Percentiles rank a stretch among this genome's conserved stretches.
These are phyloP conservation scores for Temnothorax rugatulus DNA, from an alignment of 2,888 invertebrate genomes.

Conservation along the genomic window DNA sequence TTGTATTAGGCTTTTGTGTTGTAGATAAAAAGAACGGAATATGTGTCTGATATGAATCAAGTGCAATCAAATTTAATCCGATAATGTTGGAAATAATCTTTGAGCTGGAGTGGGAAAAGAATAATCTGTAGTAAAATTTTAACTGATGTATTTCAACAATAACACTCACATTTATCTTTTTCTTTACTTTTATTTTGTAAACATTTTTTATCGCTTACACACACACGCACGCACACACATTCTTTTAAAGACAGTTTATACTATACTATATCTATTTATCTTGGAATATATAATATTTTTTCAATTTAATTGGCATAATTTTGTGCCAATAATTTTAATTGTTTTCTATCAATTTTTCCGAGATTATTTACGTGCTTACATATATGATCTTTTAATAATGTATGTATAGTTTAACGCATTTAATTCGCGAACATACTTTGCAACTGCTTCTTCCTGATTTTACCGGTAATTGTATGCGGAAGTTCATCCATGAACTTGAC, in stretches of 20 bases:
- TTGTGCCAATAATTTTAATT: slow-evolving; percentile 46
- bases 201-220: not conserved
- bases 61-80: not conserved
- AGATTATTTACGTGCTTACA: too few species aligned
- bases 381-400: not conserved
- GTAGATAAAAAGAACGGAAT: too few species aligned
- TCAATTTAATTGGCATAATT: slow-evolving; percentile 1
- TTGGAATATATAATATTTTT: not conserved
- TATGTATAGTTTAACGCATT: not conserved
- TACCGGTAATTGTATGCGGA: slow-evolving; percentile 33
- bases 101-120: not conserved
- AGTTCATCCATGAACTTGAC: slow-evolving; percentile 45
- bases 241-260: not conserved
- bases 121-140: not conserved
- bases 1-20: too few species aligned
- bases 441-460: slow-evolving; percentile 29
- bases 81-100: not conserved
- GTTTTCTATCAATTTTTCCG: slow-evolving; percentile 48
- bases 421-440: slow-evolving; percentile 18
- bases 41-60: not conserved
- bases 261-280: too few species aligned
- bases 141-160: not conserved
- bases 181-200: not conserved
- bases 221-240: too few species aligned
- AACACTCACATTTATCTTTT: not conserved